Evolutionary conservation across 2,797 vertebrate species (phyloP).

Genomic region (Coracias cyanogaster): DNA sequence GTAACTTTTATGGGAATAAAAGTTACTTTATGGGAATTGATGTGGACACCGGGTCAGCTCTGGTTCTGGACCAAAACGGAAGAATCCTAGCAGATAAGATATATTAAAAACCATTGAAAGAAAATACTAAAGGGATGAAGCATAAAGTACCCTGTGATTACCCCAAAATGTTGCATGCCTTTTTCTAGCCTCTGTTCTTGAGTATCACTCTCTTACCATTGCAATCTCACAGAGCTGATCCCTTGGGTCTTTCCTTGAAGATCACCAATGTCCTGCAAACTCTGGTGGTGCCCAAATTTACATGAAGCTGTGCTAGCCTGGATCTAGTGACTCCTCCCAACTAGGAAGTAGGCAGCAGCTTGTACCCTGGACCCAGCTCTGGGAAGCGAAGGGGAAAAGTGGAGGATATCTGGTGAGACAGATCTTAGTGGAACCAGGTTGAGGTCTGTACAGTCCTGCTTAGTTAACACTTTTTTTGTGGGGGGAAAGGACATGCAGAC

Average conservation of each 20-base stretch:
- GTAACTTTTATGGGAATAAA: neutral
- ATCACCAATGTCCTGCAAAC: neutral
- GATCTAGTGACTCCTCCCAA: neutral
- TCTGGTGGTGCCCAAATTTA: neutral
- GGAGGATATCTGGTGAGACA: rapidly evolving
- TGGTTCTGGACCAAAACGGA: neutral
- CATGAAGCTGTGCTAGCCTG: neutral
- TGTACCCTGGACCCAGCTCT: neutral
- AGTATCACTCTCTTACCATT: neutral
- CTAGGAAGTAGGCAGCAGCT: neutral
- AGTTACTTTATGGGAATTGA: neutral
- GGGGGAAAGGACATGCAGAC: neutral
- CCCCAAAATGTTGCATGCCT: neutral
- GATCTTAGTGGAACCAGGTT: neutral
- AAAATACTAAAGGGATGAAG: neutral
- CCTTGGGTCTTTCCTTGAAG: neutral
- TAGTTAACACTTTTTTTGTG: neutral
- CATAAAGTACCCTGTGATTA: neutral
- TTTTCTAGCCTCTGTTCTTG: neutral
- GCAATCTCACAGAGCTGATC: neutral
- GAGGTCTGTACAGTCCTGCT: neutral
- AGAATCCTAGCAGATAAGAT: neutral
- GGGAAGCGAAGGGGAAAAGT: neutral
- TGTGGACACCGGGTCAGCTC: neutral
- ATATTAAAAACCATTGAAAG: neutral